Evolutionary conservation across 1,140 invertebrate species (phyloP).

Genomic region (Pogonomyrmex californicus): DNA sequence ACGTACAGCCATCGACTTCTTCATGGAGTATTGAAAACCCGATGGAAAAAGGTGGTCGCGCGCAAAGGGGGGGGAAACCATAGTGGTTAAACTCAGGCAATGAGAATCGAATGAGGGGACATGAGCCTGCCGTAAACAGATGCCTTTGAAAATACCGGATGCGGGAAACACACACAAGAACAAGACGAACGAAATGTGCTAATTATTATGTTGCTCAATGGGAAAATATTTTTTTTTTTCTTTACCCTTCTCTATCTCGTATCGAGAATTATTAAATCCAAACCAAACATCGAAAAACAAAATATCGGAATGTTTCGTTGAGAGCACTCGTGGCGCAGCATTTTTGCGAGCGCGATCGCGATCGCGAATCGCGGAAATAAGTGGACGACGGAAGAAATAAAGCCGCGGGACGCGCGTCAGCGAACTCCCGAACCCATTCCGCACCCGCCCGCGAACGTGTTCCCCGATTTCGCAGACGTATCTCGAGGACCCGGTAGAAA

Average conservation of each 20-base stretch:
- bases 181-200: neutral
- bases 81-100: constrained; percentile 56
- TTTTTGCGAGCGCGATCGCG: neutral
- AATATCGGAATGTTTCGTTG: neutral
- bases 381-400: constrained; percentile 49
- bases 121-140: constrained; percentile 55
- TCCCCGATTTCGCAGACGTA: constrained; percentile 59
- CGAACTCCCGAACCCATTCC: neutral
- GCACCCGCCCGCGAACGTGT: constrained; percentile 7
- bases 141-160: constrained; percentile 47
- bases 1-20: constrained; percentile 60
- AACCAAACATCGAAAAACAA: neutral
- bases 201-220: neutral
- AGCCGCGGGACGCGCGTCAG: constrained; percentile 19
- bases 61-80: constrained; percentile 12
- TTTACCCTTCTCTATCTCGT: neutral
- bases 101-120: constrained; percentile 50
- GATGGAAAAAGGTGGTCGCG: constrained; percentile 3
- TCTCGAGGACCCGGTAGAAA: constrained; percentile 51
- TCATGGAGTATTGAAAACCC: constrained; percentile 38
- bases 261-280: neutral
- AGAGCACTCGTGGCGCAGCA: neutral
- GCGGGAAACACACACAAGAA: neutral
- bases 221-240: neutral
- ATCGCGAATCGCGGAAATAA: constrained; percentile 8